Base-by-base conservation (phyloP, 2,797 vertebrate species). In the Philypnodon macrostomus region DNA sequence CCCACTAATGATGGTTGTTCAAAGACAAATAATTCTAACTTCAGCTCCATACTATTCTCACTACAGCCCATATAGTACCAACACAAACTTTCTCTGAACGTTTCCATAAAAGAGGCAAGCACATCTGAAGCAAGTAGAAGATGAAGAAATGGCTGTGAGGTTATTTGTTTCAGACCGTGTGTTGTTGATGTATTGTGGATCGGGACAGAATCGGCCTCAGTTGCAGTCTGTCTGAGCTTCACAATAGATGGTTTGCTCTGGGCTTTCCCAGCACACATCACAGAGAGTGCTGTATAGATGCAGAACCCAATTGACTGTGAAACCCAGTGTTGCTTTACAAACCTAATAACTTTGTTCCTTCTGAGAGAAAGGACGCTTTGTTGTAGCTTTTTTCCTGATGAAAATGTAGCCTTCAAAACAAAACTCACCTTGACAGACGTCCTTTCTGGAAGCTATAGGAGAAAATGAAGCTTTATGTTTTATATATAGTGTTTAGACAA, bases 221-320 rank as follows among this genome's bases (percentile, higher is more conserved):
- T 73, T 72, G 75, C 80, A 79, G 64, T 51, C 48, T 79, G 77
- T 82, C 72, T 68, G 45, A 45, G 47, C 45, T 61, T 58, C 49
- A 75, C 56, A 73, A 76, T 69, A 54, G 58, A 75, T 73, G 68
- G 53, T 67, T 58, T 57, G 42, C 56, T 65, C 55, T 47, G 38
- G 33, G 53, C 50, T 57, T 63, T 66, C 67, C 32, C 58, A 68
- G 51, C 58, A 21, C 50, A 58, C 65, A 60, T 70, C 63, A 65
- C n/a, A 60, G 38, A 8, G 34, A 47, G 17, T 0, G 2, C 52
- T 50, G 54, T 32, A 52, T 15, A 53, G 61, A 55, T 1, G 14
- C 40, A 32, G 26, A 3, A 19, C 47, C 68, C 58, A 56, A 70
- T 47, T 80, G 61, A 69, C 77, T 64, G 53, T 78, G 68, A 81